Base-by-base conservation (phyloP, 2,888 invertebrate genomes). In the Pediacus dermestoides region DNA sequence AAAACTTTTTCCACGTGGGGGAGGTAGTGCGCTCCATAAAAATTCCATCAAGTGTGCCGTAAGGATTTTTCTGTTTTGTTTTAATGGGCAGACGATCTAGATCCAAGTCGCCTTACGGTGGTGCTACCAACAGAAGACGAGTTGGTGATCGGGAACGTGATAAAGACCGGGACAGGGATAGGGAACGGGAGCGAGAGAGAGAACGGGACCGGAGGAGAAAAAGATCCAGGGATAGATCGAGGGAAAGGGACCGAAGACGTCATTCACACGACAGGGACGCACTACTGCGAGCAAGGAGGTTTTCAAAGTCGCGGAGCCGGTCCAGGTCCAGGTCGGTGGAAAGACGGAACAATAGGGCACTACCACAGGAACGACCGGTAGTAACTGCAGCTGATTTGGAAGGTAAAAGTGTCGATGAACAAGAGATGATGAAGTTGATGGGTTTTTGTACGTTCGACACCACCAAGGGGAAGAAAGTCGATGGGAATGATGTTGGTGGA, bases 401-500 rank as follows among this genome's bases (percentile, higher is more conserved):
- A 70, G 93, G 92, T 12, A 91, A 94, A 71, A 81, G 86, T 13
- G 84, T 88, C 1, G 92, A 92, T 58, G 92, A 93, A 69, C 85
- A 89, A 56, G 91, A 91, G 67, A 95, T 97, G 94, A 82, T 93
- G 72, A 88, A 87, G 68, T 72, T 89, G 43, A 96, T 99, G 96
- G 99, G 97, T 10, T 99, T 99, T 70, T 88, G 89, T 68, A 86
- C 82, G 46, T 99, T 99, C 69, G 90, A 95, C 64, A 83, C 91
- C 0, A 96, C 97, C 0, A 97, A 99, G 76, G 90, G 91, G 56
- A 94, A 93, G 71, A 89, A 90, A 72, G 94, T 97, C 0, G 85
- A 87, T 1, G 93, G 91, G 16, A 97, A 97, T 65, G 89, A 94
- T 57, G 82, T 82, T 36, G 94, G 93, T n/a, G 88, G 85, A 15